Conservation (phyloP, 2,797 vertebrate genomes). For the Myioborus melanocephalus region DNA sequence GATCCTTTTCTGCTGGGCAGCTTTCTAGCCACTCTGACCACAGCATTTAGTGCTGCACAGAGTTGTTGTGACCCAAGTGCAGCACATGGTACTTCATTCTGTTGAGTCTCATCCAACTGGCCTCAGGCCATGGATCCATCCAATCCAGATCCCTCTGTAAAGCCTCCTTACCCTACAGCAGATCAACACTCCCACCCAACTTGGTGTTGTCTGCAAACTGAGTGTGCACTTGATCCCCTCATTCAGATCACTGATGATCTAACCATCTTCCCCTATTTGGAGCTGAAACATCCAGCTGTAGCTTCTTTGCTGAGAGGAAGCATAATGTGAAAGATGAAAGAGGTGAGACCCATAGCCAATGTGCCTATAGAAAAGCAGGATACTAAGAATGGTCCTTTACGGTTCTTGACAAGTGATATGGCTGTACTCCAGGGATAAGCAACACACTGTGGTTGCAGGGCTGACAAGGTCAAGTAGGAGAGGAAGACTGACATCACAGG, state of each 20-base stretch:
- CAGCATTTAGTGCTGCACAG: rapidly evolving
- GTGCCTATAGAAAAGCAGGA: background rate
- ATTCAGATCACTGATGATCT: background rate
- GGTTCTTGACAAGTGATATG: background rate
- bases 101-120: background rate
- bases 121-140: rapidly evolving
- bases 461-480: background rate
- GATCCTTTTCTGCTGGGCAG: background rate
- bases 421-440: background rate
- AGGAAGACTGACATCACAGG: background rate
- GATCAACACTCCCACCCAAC: rapidly evolving
- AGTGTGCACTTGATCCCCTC: rapidly evolving
- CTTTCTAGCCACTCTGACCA: background rate
- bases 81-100: rapidly evolving
- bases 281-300: background rate
- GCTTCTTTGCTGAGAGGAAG: background rate
- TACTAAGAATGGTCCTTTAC: background rate
- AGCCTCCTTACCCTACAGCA: background rate
- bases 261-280: background rate
- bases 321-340: background rate
- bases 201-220: background rate
- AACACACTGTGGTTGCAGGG: background rate
- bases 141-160: background rate
- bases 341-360: background rate
- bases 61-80: background rate